phyloP scores from a whole-genome alignment of 2,888 invertebrate genomes.

The Aethes cnicana region DNA sequence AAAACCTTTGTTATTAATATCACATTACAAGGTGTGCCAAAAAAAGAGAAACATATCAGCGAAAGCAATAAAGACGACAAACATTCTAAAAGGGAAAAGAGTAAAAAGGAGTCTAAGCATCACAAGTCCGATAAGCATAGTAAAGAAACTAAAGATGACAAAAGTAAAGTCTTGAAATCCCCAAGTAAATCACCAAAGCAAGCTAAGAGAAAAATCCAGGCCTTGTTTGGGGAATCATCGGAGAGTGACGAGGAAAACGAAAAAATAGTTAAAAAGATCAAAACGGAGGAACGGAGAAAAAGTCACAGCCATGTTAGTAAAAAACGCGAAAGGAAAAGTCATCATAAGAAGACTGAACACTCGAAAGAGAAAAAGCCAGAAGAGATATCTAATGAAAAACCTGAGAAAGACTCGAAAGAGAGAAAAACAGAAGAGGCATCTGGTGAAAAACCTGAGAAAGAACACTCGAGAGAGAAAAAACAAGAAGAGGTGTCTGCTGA shows the following conservation, averaged over 20 bases:
- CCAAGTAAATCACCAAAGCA: constrained; percentile 49
- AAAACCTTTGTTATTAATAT: constrained; percentile 71
- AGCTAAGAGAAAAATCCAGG: constrained; percentile 73
- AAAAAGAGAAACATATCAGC: constrained; percentile 36
- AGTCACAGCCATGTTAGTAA: constrained; percentile 26
- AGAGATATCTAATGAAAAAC: constrained; percentile 28
- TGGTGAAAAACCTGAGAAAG: constrained; percentile 9
- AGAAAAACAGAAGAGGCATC: constrained; percentile 33
- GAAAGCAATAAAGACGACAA: constrained; percentile 30
- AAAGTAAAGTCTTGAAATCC: constrained; percentile 37
- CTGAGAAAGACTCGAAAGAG: no score
- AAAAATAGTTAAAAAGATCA: constrained; percentile 47
- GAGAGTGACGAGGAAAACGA: constrained; percentile 60
- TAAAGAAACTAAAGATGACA: constrained; percentile 32
- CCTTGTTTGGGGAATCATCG: constrained; percentile 78
- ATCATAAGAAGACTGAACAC: constrained; percentile 23
- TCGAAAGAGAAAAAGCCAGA: constrained; percentile 31
- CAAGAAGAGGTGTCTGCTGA: constrained; percentile 27
- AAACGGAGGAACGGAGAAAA: constrained; percentile 35
- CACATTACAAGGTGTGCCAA: constrained; percentile 66
- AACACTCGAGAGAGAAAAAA: constrained; percentile 31
- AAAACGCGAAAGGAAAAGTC: constrained; percentile 29
- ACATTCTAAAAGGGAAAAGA: constrained; percentile 29
- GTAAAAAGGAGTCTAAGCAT: constrained; percentile 29
- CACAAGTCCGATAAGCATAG: constrained; percentile 32